A percentile compares a stretch with the other conserved stretches of the same genome.
phyloP scores from a whole-genome alignment of 2,797 vertebrate species.

The Poeciliopsis paucimaculata region DNA sequence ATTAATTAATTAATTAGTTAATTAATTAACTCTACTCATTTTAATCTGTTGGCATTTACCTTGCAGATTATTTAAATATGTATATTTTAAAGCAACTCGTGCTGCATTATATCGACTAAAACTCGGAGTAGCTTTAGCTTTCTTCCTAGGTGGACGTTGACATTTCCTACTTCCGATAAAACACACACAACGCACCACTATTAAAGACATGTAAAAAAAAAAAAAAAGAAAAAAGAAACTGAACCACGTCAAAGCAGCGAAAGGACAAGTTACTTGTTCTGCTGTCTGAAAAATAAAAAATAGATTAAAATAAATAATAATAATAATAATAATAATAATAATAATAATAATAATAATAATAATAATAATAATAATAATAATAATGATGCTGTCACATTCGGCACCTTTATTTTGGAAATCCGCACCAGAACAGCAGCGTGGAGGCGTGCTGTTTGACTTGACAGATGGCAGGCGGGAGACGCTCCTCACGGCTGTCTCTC shows the following conservation, averaged over 20 bases:
- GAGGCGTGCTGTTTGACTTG: constrained; percentile 41
- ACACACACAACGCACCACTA: too few relatives aligned
- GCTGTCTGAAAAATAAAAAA: neutral
- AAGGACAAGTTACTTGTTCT: neutral
- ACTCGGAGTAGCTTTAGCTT: neutral
- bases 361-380: neutral
- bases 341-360: too few relatives aligned
- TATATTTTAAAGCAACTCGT: neutral
- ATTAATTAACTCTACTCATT: neutral
- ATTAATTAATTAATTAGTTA: too few relatives aligned
- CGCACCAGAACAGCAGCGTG: neutral
- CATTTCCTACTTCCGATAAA: neutral
- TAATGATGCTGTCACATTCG: neutral
- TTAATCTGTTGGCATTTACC: neutral
- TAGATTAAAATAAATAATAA: neutral
- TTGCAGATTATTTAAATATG: neutral
- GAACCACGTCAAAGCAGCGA: neutral
- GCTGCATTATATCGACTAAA: neutral
- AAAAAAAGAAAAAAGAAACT: neutral
- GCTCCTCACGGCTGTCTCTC: constrained; percentile 65
- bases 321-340: neutral
- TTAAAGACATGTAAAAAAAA: neutral
- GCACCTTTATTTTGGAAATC: constrained; percentile 55
- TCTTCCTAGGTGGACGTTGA: neutral
- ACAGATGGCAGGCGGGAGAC: constrained; percentile 78